Conservation (phyloP, 2,888 invertebrate genomes). For the Boloria selene region DNA sequence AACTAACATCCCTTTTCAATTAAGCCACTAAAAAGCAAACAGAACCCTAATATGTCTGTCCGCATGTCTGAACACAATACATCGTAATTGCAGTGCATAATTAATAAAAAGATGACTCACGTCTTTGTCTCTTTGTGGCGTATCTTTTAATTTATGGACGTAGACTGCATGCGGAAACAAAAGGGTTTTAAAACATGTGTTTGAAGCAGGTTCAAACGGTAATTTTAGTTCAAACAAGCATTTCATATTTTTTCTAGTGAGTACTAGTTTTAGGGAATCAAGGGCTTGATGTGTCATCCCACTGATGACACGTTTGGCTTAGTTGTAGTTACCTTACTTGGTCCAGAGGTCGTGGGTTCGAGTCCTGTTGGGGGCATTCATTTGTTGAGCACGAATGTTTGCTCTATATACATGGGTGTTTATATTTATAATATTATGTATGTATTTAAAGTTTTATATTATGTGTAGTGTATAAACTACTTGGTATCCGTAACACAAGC, state of each 20-base stretch:
- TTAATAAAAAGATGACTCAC: slow-evolving; percentile 54
- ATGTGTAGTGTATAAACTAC: too few species aligned
- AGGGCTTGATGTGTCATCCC: too few species aligned
- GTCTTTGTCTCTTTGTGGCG: slow-evolving; percentile 50
- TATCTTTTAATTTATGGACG: slow-evolving; percentile 46
- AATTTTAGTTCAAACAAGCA: slow-evolving; percentile 9
- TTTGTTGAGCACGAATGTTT: too few species aligned
- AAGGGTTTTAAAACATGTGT: slow-evolving; percentile 34
- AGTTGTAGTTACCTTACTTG: too few species aligned
- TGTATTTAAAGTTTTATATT: too few species aligned
- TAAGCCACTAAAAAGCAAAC: too few species aligned
- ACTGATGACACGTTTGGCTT: too few species aligned
- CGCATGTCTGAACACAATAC: slow-evolving; percentile 48
- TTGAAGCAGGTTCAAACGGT: slow-evolving; percentile 15
- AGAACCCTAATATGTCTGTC: slow-evolving; percentile 47
- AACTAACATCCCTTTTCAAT: background rate
- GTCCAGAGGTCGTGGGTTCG: too few species aligned
- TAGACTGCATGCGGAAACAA: slow-evolving; percentile 43
- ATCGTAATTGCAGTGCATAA: slow-evolving; percentile 51
- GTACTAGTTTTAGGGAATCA: background rate
- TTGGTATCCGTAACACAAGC: too few species aligned
- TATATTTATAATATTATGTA: too few species aligned
- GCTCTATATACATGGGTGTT: too few species aligned
- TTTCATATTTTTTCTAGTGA: background rate
- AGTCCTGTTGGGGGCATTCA: too few species aligned